phyloP scores from a whole-genome alignment of 2,113 vertebrate species.

The Carassius carassius region DNA sequence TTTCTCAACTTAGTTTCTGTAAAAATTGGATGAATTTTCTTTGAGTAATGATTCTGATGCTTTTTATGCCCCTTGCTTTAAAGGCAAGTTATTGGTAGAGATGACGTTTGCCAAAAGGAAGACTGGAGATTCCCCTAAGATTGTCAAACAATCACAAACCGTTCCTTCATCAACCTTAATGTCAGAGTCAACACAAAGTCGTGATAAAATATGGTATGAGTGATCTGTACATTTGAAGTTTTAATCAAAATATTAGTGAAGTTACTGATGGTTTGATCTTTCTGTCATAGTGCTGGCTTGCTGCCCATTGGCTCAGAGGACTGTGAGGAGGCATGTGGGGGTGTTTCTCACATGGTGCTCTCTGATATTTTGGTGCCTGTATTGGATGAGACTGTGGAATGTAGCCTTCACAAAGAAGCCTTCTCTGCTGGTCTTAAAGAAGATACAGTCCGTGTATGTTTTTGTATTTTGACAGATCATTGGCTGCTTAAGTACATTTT shows the following conservation, averaged over 20 bases:
- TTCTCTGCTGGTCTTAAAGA: not conserved
- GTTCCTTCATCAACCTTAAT: not conserved
- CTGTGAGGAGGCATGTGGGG: not conserved
- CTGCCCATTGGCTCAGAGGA: not conserved
- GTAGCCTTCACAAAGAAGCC: not conserved
- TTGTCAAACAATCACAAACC: not conserved
- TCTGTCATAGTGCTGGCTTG: slow-evolving; percentile 21
- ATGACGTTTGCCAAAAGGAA: not conserved
- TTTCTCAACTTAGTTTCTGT: not conserved
- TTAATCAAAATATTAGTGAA: not conserved
- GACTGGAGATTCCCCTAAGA: not conserved
- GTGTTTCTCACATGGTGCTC: slow-evolving; percentile 28
- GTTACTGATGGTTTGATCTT: not conserved
- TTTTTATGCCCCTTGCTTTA: not conserved
- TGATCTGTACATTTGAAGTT: not conserved
- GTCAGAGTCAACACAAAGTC: not conserved
- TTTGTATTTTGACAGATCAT: not conserved
- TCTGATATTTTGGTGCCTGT: slow-evolving; percentile 42
- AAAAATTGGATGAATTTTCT: not conserved
- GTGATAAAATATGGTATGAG: slow-evolving; percentile 26
- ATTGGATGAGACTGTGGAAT: slow-evolving; percentile 13
- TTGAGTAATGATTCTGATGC: not conserved
- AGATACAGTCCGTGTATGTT: not conserved
- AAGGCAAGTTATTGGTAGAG: not conserved
- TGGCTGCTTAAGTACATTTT: not conserved